Base-by-base conservation (phyloP, 2,888 invertebrate genomes). In the Hartigia nigra region DNA sequence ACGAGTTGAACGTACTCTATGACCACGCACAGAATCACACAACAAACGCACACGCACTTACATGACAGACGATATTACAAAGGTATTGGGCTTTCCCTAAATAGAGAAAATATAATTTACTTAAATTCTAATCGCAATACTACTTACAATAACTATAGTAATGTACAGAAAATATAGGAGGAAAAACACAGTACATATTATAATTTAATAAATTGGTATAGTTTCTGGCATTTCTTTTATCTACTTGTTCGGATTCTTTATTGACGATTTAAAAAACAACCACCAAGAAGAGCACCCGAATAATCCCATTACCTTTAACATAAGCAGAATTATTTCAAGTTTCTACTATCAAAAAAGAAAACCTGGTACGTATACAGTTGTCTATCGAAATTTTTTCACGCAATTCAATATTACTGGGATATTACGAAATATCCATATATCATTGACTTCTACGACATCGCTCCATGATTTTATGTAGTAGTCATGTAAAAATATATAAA, bases 31-130 rank as follows among this genome's bases (percentile, higher is more conserved):
- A 55, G 55, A 55, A 55, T 55, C 55, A 23, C 55, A 23, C 55
- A 3, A 23, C 39, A 39, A 23, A 39, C 39, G 5, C 14, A 39
- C 55, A 55, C 55, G 55, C 55, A 9, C 55, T 23, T 9, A 55
- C 23, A 23, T 9, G 23, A 55, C 55, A 55, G 55, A 55, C 55
- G 23, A 23, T 23, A 2, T 55, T 55, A 55, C 55, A 55, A 55
- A 23, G 55, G 31, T 34, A 9, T 32, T 31, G 34, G 72, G 12
- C 77, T 39, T 39, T 80, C 80, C 70, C 74, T 70, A 70, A 78
- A 74, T 79, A 76, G 74, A 80, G 76, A 81, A 84, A 85, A 81
- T 81, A 81, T 80, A 31, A 76, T 75, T 78, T 72, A 72, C 72
- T 72, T 72, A 72, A 72, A 32, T 14, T 32, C 72, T 72, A 72